These are phyloP conservation scores for Pica pica DNA, from an alignment of 2,113 vertebrate species.

Conservation along the genomic window DNA sequence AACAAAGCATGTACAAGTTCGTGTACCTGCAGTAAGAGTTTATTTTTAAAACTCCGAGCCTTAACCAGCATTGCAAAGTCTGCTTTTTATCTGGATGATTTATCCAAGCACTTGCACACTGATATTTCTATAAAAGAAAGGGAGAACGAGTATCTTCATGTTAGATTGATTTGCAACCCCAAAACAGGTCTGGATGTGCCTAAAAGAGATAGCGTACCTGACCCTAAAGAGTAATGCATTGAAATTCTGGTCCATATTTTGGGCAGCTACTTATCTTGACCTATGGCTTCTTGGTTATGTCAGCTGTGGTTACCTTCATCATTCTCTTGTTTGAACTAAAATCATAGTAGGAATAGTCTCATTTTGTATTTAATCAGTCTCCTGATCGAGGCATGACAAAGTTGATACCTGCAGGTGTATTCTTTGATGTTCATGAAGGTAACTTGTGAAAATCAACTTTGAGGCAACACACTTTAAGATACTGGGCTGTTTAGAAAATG, in stretches of 20 bases:
- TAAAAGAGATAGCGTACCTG: neutral
- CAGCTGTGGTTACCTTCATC: neutral
- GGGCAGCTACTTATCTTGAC: neutral
- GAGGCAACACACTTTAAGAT: neutral
- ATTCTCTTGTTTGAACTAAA: neutral
- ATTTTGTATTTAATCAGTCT: neutral
- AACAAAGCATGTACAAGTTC: rapidly evolving
- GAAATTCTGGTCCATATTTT: neutral
- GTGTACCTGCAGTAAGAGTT: neutral
- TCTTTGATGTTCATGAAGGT: neutral
- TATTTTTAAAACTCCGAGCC: neutral
- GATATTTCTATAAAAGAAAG: neutral
- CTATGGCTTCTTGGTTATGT: neutral
- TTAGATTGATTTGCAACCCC: neutral
- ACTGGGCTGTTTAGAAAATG: neutral
- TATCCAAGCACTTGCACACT: neutral
- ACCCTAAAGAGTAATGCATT: neutral
- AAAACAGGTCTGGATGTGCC: neutral
- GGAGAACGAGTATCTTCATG: neutral
- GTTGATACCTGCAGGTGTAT: neutral
- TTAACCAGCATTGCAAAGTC: neutral
- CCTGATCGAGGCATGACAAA: neutral
- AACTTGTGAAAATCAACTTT: neutral
- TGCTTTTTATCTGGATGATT: neutral
- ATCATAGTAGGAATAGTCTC: neutral